phyloP scores from a whole-genome alignment of 1,140 invertebrate genomes.

The Orius insidiosus region DNA sequence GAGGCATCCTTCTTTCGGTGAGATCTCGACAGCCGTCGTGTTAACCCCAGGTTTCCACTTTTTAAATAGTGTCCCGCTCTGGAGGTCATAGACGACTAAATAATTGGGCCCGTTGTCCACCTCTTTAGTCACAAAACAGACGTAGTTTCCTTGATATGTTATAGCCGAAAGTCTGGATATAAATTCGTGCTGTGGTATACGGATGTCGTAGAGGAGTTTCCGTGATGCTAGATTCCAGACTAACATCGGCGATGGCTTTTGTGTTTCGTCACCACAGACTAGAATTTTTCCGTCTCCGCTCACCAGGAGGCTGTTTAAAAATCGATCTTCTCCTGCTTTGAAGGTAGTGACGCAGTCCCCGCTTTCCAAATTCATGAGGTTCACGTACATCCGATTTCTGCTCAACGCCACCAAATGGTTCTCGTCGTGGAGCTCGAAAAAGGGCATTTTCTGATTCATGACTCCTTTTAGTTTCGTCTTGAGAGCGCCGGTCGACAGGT shows the following conservation, averaged over 20 bases:
- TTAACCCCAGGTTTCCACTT: conserved; percentile 73
- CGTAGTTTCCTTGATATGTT: conserved; percentile 60
- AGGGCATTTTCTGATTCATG: conserved; percentile 86
- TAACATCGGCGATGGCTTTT: conserved; percentile 74
- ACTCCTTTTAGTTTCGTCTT: conserved; percentile 62
- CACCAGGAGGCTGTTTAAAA: conserved; percentile 71
- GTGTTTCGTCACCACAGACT: conserved; percentile 79
- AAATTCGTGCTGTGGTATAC: conserved; percentile 78
- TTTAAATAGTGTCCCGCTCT: conserved; percentile 78
- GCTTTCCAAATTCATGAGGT: conserved; percentile 66
- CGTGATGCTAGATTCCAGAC: conserved; percentile 72
- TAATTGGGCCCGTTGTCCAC: conserved; percentile 70
- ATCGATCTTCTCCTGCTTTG: conserved; percentile 73
- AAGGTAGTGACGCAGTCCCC: conserved; percentile 75
- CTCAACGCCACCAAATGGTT: conserved; percentile 64
- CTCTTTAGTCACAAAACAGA: conserved; percentile 41
- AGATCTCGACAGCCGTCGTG: conserved; percentile 63
- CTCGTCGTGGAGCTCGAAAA: conserved; percentile 62
- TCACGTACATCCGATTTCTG: conserved; percentile 77
- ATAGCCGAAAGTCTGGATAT: conserved; percentile 65
- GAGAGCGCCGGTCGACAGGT: conserved; percentile 54
- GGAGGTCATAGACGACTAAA: conserved; percentile 79
- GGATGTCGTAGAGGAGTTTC: conserved; percentile 68
- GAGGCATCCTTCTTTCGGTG: conserved; percentile 59
- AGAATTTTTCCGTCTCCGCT: conserved; percentile 69